Base-by-base conservation (phyloP, 2,888 invertebrate species). In the Drosophila histrio region DNA sequence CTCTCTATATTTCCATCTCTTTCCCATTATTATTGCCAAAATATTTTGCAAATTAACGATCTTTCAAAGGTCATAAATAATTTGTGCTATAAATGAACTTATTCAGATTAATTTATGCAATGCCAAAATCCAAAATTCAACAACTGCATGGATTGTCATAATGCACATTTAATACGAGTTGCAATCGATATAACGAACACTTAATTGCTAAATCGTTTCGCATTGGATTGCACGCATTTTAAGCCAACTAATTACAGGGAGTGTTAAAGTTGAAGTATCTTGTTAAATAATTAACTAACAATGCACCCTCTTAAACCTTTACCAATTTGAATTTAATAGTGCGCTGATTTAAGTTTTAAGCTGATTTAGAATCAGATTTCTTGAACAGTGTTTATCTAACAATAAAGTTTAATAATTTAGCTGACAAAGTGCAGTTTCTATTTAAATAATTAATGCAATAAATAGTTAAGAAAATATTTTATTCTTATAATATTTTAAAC, bases 1-100 rank as follows among this genome's bases (percentile, higher is more conserved):
- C 1, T 8, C 46, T 8, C 9, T 22, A 22, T n/a, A 17, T 36
- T 17, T 2, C 21, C 24, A 28, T 15, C 13, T 15, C 30, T 21
- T 9, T 17, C 7, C 41, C 19, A 19, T 22, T 64, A 50, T 28
- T 56, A 57, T 59, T 11, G 58, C 44, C 52, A 36, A 62, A 80
- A 61, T 61, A 63, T 68, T 88, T 87, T 46, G 63, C 68, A 77
- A 78, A 61, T 78, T 85, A 79, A 85, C 86, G 41, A 52, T 56
- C 58, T 43, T 39, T 56, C 44, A 44, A 2, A 17, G 67, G 32
- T 53, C 73, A 61, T 65, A 66, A 76, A 76, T 86, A 72, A 76
- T 62, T 59, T 46, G n/a, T 56, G 53, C 43, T 32, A 28, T 46
- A 66, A 68, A 50, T 59, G 58, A 49, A 71, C 65, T 50, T 60